These are phyloP conservation scores for Premnoplex brunnescens DNA, from an alignment of 2,797 vertebrate species.

Conservation along the genomic window DNA sequence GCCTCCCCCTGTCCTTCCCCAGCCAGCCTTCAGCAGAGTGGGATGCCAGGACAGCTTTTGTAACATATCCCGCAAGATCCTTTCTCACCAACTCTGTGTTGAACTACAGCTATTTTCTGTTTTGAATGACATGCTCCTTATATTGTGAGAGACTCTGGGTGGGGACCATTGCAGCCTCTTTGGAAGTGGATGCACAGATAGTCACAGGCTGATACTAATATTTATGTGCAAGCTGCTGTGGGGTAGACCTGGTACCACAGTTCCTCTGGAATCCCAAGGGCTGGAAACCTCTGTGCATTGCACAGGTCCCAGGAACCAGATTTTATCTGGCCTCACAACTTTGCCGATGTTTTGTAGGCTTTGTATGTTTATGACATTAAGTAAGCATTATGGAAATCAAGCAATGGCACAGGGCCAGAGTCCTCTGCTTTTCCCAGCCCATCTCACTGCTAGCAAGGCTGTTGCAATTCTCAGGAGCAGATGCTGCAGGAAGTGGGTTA, in stretches of 20 bases:
- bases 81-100: not conserved
- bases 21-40: not conserved
- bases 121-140: not conserved
- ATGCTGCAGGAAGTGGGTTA: not conserved
- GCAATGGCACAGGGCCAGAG: slow-evolving; percentile 14
- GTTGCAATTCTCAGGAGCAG: not conserved
- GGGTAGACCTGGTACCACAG: not conserved
- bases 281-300: not conserved
- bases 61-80: not conserved
- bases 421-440: not conserved
- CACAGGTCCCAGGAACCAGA: slow-evolving; percentile 19
- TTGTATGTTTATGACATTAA: slow-evolving; percentile 9
- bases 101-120: not conserved
- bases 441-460: not conserved
- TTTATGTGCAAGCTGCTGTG: not conserved
- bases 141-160: not conserved
- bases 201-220: not conserved
- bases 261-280: not conserved
- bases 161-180: not conserved
- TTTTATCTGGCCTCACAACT: not conserved
- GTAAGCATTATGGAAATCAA: slow-evolving; percentile 43
- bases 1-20: not conserved
- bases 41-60: not conserved
- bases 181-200: not conserved
- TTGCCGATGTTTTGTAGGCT: not conserved